Base-by-base conservation (phyloP, 2,888 invertebrate genomes). In the Xestobium rufovillosum region DNA sequence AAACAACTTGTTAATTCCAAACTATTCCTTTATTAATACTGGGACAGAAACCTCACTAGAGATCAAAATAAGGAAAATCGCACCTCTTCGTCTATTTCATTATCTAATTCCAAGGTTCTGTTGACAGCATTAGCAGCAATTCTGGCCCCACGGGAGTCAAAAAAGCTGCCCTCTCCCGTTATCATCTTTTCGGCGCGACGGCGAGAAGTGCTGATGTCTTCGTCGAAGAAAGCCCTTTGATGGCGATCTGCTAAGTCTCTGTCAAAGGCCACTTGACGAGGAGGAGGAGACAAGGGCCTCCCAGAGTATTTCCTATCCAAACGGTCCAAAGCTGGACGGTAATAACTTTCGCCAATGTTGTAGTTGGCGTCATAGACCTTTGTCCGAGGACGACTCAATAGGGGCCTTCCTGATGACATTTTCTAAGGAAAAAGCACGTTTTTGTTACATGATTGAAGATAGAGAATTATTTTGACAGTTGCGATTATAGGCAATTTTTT, bases 341-440 rank as follows among this genome's bases (percentile, higher is more conserved):
- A 88, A 62, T 85, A 84, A 55, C 81, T 83, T 66, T 87, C 83
- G 37, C 86, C 86, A 59, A 83, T 81, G 66, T 83, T 79, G 68
- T 85, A 87, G 65, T 87, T 88, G 63, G 83, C 83, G 58, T 87
- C 84, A 62, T 89, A 88, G 55, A 88, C 80, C 63, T 81, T 81
- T 15, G 87, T 87, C 53, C 86, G 75, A 47, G 83, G 81, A 61
- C 83, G 70, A 42, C 62, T 65, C 38, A 64, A 57, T 41, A 63
- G 52, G 30, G 63, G 55, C 36, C 61, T 53, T 38, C 52, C 52
- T 30, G 60, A n/a, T n/a, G n/a, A 57, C 63, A 63, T 63, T 43
- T 45, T 50, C 41, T 38, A 45, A 47, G 37, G 10, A 29, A 29
- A 29, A 29, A 19, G 23, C 23, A 19, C 6, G 23, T 19, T 19